Conservation (phyloP, 2,113 vertebrate genomes). For the Neogobius melanostomus region DNA sequence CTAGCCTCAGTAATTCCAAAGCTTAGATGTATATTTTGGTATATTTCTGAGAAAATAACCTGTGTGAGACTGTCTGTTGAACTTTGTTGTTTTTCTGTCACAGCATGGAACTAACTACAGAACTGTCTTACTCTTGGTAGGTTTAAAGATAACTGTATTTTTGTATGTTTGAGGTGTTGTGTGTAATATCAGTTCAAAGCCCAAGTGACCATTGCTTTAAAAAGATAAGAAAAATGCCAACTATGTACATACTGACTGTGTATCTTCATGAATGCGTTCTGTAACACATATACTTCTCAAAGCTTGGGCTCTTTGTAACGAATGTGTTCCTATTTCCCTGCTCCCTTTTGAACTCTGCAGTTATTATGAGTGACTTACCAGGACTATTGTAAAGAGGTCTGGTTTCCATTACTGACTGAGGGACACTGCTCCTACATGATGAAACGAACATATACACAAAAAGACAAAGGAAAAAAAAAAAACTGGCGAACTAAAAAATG, state of each 20-base stretch:
- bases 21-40: conserved; percentile 99
- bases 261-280: conserved; percentile 81
- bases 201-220: conserved; percentile 84
- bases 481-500: conserved; percentile 25
- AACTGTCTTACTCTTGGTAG: conserved; percentile 99
- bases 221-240: conserved; percentile 63
- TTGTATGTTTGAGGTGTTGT: conserved; percentile 98
- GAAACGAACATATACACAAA: conserved; percentile 38
- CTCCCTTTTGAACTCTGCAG: conserved; percentile 58
- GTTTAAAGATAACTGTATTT: conserved; percentile 98
- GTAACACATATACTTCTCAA: conserved; percentile 75
- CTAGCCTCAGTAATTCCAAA: conserved; percentile 99
- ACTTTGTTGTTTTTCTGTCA: conserved; percentile 94
- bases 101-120: conserved; percentile 96
- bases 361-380: conserved; percentile 52
- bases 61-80: conserved; percentile 77
- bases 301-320: conserved; percentile 77
- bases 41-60: conserved; percentile 94
- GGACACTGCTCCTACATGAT: conserved; percentile 82
- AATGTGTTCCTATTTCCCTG: conserved; percentile 63
- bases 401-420: conserved; percentile 67
- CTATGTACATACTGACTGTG: conserved; percentile 89
- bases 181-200: conserved; percentile 96
- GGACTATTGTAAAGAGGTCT: conserved; percentile 66
- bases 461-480: conserved; percentile 23